phyloP scores from a whole-genome alignment of 2,888 invertebrate species.

The Artemia sp. region DNA sequence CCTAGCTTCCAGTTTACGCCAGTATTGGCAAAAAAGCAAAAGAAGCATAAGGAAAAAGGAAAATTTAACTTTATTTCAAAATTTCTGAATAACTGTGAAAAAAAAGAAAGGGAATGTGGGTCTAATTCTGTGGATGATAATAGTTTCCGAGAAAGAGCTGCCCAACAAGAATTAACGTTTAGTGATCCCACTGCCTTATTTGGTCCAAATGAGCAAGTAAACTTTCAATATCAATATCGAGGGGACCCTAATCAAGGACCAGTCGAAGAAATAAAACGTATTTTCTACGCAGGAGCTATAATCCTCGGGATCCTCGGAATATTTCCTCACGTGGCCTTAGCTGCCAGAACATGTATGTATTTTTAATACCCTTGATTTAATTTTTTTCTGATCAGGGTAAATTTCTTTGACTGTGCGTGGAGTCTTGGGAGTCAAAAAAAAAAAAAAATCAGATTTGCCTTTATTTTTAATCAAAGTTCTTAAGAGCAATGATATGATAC shows the following conservation, averaged over 20 bases:
- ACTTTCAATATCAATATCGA: constrained; percentile 21
- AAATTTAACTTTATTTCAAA: not conserved
- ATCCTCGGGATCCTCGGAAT: constrained; percentile 19
- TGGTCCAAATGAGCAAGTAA: constrained; percentile 18
- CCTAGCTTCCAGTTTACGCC: constrained; percentile 10
- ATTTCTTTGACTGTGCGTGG: too few species aligned
- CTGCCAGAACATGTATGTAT: constrained; percentile 11
- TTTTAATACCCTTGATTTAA: too few species aligned
- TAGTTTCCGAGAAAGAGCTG: not conserved
- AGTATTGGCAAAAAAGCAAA: not conserved
- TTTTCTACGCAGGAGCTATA: constrained; percentile 21
- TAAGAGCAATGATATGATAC: too few species aligned
- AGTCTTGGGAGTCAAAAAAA: too few species aligned
- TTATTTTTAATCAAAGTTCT: too few species aligned
- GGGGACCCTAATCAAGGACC: constrained; percentile 18
- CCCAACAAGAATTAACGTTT: not conserved
- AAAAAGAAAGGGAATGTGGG: not conserved
- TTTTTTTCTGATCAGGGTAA: too few species aligned
- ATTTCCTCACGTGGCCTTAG: constrained; percentile 18
- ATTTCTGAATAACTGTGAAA: not conserved
- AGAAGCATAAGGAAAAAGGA: not conserved
- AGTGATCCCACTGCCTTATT: constrained; percentile 7
- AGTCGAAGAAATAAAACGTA: constrained; percentile 19
- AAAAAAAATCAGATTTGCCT: too few species aligned
- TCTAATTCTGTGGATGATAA: not conserved